These are phyloP conservation scores for Agrilus biguttatus DNA, from an alignment of 2,888 invertebrate genomes.

Conservation along the genomic window DNA sequence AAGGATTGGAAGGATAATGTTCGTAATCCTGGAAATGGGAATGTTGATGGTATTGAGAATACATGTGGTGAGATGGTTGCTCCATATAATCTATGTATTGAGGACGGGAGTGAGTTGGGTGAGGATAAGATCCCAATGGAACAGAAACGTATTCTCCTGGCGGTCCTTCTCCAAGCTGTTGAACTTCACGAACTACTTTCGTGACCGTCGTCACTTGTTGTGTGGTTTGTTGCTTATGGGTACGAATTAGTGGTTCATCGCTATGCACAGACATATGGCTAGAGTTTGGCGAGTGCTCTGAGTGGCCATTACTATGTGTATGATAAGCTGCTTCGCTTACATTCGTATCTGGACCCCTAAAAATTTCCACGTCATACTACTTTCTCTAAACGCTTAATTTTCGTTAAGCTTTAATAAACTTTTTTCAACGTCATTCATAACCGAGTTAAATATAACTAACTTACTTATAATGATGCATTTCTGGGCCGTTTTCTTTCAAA, in stretches of 20 bases:
- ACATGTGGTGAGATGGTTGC: constrained; percentile 32
- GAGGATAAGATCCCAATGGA: constrained; percentile 32
- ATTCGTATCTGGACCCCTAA: constrained; percentile 11
- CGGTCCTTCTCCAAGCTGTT: constrained; percentile 39
- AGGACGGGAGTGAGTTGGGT: constrained; percentile 22
- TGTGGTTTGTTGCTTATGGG: constrained; percentile 52
- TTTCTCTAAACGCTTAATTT: too few species aligned
- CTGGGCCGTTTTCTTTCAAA: constrained; percentile 45
- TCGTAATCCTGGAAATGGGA: constrained; percentile 43
- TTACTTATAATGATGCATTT: constrained; percentile 54
- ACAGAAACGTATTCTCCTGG: constrained; percentile 38
- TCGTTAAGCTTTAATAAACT: too few species aligned
- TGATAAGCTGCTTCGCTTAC: constrained; percentile 26
- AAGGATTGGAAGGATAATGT: constrained; percentile 36
- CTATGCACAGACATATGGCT: constrained; percentile 36
- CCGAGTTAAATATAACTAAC: constrained; percentile 17
- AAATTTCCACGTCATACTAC: background rate
- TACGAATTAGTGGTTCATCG: constrained; percentile 41
- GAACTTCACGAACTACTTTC: constrained; percentile 51
- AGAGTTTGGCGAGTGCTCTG: constrained; percentile 48
- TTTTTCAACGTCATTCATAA: background rate
- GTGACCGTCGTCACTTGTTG: constrained; percentile 59
- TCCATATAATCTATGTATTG: constrained; percentile 36
- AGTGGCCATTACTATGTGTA: constrained; percentile 48
- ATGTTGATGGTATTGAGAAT: constrained; percentile 35